Conservation (phyloP, 2,113 vertebrate genomes). For the Erpornis zantholeuca region DNA sequence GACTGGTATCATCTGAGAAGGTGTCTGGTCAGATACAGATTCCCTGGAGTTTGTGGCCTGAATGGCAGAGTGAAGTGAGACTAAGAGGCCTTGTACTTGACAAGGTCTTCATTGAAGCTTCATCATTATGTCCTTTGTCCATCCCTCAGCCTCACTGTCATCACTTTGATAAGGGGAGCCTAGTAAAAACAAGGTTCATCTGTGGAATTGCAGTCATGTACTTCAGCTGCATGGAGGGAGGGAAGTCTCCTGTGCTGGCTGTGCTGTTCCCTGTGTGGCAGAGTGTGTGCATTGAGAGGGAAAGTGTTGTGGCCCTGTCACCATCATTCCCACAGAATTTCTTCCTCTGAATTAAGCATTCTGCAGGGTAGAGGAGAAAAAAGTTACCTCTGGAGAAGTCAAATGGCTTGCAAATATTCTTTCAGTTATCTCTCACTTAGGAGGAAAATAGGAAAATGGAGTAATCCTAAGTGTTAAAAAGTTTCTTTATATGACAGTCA, state of each 20-base stretch:
- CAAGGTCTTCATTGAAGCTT: neutral
- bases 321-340: neutral
- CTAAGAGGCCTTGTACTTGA: neutral
- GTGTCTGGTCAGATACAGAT: neutral
- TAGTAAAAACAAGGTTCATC: neutral
- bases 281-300: rapidly evolving
- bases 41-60: neutral
- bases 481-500: neutral
- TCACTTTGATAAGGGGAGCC: neutral
- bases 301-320: neutral
- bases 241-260: neutral
- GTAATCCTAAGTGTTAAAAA: neutral
- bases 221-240: neutral
- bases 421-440: rapidly evolving
- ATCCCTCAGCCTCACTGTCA: neutral
- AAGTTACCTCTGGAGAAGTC: neutral
- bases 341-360: rapidly evolving
- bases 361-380: no score
- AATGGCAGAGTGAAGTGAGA: neutral
- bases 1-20: neutral
- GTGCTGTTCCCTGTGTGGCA: neutral
- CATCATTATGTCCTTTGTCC: neutral
- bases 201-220: neutral
- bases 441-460: neutral
- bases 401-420: neutral